Evolutionary conservation across 1,140 invertebrate species (phyloP).

Genomic region (Popillia japonica): DNA sequence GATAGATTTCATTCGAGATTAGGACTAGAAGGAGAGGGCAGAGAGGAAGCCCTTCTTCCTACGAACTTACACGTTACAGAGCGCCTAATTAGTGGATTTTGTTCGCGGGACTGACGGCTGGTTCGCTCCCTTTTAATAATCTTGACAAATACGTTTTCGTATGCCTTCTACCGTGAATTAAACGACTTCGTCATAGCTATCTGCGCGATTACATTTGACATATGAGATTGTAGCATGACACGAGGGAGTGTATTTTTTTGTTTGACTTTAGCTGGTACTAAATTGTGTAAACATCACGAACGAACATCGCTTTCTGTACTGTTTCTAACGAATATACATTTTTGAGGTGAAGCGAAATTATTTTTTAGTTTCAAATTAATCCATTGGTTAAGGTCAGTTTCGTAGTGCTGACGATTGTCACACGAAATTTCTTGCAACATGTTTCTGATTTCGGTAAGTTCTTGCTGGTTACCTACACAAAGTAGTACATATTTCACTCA

Average conservation of each 20-base stretch:
- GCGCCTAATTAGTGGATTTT: constrained; percentile 24
- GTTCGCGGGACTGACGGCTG: constrained; percentile 4
- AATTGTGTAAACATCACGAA: too few species aligned
- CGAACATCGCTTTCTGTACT: too few species aligned
- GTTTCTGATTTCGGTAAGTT: too few species aligned
- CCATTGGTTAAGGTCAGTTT: too few species aligned
- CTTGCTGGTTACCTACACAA: too few species aligned
- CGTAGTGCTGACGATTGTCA: too few species aligned
- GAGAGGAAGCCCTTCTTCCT: not conserved
- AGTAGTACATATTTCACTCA: too few species aligned
- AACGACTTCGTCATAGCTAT: not conserved
- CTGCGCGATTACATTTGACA: constrained; percentile 15
- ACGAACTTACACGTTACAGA: not conserved
- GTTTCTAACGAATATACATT: too few species aligned
- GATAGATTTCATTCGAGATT: constrained; percentile 32
- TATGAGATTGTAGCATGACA: constrained; percentile 19
- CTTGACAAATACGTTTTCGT: constrained; percentile 18
- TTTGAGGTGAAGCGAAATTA: too few species aligned
- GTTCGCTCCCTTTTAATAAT: constrained; percentile 35
- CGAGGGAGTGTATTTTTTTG: not conserved
- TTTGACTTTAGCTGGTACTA: too few species aligned
- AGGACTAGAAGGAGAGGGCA: not conserved
- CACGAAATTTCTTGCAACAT: too few species aligned
- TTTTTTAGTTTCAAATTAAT: too few species aligned
- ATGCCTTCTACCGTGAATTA: not conserved